These are phyloP conservation scores for Chanos chanos DNA, from an alignment of 2,797 vertebrate species.

Conservation along the genomic window DNA sequence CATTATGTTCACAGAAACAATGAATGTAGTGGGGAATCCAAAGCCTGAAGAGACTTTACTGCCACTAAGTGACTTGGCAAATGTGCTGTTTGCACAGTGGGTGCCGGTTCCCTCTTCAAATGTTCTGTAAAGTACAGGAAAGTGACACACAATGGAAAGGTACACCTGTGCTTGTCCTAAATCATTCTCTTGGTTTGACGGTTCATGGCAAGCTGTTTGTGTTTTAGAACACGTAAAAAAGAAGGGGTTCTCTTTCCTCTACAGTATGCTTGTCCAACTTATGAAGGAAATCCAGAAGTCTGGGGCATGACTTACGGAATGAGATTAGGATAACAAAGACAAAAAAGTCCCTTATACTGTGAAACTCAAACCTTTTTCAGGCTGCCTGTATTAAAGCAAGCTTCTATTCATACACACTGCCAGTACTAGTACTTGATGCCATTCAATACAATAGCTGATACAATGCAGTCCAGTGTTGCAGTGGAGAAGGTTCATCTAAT, in stretches of 20 bases:
- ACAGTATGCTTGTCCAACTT: slow-evolving; percentile 58
- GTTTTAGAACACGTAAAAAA: slow-evolving; percentile 38
- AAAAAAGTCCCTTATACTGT: slow-evolving; percentile 61
- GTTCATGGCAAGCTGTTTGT: slow-evolving; percentile 42
- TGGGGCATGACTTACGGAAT: slow-evolving; percentile 46
- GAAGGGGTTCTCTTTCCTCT: slow-evolving; percentile 46
- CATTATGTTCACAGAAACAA: too few species aligned
- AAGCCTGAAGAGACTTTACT: too few species aligned
- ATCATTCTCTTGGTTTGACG: slow-evolving; percentile 38
- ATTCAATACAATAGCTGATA: slow-evolving; percentile 59
- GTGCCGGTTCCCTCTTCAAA: not conserved
- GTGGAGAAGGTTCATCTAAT: slow-evolving; percentile 40
- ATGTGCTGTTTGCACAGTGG: not conserved
- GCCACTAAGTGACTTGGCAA: not conserved
- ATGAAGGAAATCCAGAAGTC: slow-evolving; percentile 66
- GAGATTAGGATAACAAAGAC: slow-evolving; percentile 62
- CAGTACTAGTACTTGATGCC: slow-evolving; percentile 53
- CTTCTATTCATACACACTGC: slow-evolving; percentile 53
- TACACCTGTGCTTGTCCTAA: slow-evolving; percentile 3
- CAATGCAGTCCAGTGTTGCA: slow-evolving; percentile 65
- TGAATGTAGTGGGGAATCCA: too few species aligned
- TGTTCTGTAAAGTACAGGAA: not conserved
- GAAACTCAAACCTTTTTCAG: slow-evolving; percentile 63
- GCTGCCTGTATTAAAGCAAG: slow-evolving; percentile 51
- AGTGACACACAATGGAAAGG: not conserved